Evolutionary conservation across 2,888 invertebrate species (phyloP).

Genomic region (Drosophila falleni): DNA sequence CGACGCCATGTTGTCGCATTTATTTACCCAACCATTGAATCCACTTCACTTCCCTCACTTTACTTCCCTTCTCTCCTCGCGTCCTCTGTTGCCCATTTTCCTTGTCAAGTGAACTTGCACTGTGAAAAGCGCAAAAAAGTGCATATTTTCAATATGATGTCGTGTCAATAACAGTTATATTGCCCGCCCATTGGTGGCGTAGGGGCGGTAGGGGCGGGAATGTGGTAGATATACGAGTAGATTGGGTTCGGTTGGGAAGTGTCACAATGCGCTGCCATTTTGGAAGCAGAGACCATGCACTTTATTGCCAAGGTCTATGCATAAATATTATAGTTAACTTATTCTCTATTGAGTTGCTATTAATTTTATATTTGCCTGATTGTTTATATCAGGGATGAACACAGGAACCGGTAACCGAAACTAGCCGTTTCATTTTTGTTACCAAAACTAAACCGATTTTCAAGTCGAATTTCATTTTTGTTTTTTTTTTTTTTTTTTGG

Average conservation of each 20-base stretch:
- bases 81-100: background rate
- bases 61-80: background rate
- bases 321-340: constrained; percentile 1
- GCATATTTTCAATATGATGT: constrained; percentile 81
- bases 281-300: background rate
- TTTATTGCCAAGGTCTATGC: constrained; percentile 1
- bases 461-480: too few species aligned
- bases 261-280: constrained; percentile 42
- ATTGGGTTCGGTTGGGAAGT: constrained; percentile 12
- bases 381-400: too few species aligned
- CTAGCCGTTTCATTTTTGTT: too few species aligned
- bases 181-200: constrained; percentile 36
- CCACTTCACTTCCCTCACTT: constrained; percentile 18
- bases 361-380: constrained; percentile 1
- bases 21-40: constrained; percentile 61
- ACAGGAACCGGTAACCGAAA: too few species aligned
- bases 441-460: too few species aligned
- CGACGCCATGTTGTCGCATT: constrained; percentile 72
- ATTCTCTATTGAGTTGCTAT: background rate
- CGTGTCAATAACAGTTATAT: constrained; percentile 81
- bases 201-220: background rate
- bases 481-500: too few species aligned
- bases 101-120: constrained; percentile 20
- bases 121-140: constrained; percentile 43
- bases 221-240: background rate